Percentiles rank a stretch among this genome's conserved stretches.
phyloP scores from a whole-genome alignment of 2,113 vertebrate genomes.

The Siniperca chuatsi region DNA sequence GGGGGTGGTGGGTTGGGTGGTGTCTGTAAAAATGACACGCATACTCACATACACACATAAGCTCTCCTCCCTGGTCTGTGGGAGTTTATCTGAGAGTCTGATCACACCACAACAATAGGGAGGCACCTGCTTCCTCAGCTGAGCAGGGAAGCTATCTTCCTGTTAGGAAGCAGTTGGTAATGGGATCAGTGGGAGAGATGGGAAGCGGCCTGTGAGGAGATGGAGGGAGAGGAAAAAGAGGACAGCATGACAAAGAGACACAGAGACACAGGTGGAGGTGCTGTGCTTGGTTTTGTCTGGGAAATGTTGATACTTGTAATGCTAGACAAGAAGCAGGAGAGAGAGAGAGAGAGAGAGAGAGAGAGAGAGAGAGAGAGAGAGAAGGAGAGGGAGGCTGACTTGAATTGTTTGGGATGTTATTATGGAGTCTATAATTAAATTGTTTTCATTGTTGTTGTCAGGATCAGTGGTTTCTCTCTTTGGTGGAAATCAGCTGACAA shows the following conservation, averaged over 20 bases:
- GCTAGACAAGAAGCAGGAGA: neutral
- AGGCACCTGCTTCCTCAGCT: slow-evolving; percentile 86
- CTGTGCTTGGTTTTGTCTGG: neutral
- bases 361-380: too few relatives aligned
- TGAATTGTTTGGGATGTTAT: neutral
- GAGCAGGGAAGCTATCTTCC: slow-evolving; percentile 78
- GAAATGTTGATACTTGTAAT: neutral
- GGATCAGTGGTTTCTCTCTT: neutral
- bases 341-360: neutral
- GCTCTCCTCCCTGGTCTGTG: slow-evolving; percentile 68
- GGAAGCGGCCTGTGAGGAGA: slow-evolving; percentile 45
- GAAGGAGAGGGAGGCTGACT: too few relatives aligned
- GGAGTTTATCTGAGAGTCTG: slow-evolving; percentile 78
- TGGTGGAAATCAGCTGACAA: neutral
- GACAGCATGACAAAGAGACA: slow-evolving; percentile 48
- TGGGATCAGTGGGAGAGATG: slow-evolving; percentile 74
- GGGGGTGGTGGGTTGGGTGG: neutral
- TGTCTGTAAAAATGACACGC: slow-evolving; percentile 47
- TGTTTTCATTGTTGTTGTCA: neutral
- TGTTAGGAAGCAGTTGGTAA: slow-evolving; percentile 84
- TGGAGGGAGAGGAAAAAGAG: slow-evolving; percentile 39
- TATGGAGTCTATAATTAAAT: neutral
- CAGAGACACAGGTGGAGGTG: slow-evolving; percentile 36
- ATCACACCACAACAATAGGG: slow-evolving; percentile 85
- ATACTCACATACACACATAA: slow-evolving; percentile 14